Evolutionary conservation across 2,888 invertebrate genomes (phyloP).

Genomic region (Pristionchus maxplancki): DNA sequence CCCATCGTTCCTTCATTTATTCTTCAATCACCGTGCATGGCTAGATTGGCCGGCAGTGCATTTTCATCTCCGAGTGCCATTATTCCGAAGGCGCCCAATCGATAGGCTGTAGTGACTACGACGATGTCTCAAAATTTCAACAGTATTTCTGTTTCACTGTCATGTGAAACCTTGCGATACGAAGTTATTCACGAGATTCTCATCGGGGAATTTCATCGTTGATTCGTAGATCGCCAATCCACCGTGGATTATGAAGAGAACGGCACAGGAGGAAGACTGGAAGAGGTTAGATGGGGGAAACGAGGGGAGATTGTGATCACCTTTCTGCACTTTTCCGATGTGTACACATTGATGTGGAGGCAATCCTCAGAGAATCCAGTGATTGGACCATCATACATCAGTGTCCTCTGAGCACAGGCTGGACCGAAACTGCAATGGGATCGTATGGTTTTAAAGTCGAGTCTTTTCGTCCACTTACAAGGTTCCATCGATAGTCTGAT

Average conservation of each 20-base stretch:
- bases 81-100: conserved; percentile 16
- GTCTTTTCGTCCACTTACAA: not conserved
- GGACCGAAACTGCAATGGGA: conserved; percentile 45
- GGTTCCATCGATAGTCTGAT: conserved; percentile 32
- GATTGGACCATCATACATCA: not conserved
- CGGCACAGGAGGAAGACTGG: not conserved
- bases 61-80: conserved; percentile 45
- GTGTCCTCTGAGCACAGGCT: not conserved
- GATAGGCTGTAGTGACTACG: conserved; percentile 21
- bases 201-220: conserved; percentile 40
- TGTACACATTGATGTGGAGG: conserved; percentile 39
- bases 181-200: not conserved
- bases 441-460: not conserved
- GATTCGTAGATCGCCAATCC: conserved; percentile 6
- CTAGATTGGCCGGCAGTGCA: conserved; percentile 42
- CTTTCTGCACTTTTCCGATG: not conserved
- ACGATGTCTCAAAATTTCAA: conserved; percentile 10
- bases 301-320: not conserved
- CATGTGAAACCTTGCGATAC: conserved; percentile 14
- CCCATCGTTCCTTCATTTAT: not conserved
- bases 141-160: too few species aligned
- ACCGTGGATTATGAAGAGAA: conserved; percentile 45
- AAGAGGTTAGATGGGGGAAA: too few species aligned
- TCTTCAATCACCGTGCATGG: conserved; percentile 6
- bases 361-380: conserved; percentile 45